Evolutionary conservation across 2,888 invertebrate genomes (phyloP).

Genomic region (Aphelenchoides bicaudatus): DNA sequence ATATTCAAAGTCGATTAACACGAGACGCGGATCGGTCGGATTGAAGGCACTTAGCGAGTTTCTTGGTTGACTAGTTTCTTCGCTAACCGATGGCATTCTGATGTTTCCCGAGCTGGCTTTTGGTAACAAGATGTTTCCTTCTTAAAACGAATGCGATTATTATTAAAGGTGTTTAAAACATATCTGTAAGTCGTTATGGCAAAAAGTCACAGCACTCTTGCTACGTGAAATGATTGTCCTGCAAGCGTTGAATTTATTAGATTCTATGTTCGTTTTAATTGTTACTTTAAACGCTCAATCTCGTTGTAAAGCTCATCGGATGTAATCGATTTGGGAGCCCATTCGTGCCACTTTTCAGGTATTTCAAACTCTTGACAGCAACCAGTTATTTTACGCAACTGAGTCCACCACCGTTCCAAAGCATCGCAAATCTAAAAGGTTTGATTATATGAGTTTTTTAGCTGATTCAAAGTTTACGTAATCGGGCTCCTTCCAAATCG

Average conservation of each 20-base stretch:
- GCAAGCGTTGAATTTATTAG: slow-evolving; percentile 12
- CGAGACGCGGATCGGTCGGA: slow-evolving; percentile 62
- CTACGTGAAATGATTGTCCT: slow-evolving; percentile 46
- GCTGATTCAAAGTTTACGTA: no score
- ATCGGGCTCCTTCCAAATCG: slow-evolving; percentile 87
- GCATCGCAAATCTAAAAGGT: slow-evolving; percentile 15
- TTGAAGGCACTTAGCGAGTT: slow-evolving; percentile 57
- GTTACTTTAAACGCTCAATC: slow-evolving; percentile 32
- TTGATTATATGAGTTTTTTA: no score
- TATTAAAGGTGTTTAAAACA: slow-evolving; percentile 1
- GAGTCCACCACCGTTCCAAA: slow-evolving; percentile 57
- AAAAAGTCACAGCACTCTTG: slow-evolving; percentile 72
- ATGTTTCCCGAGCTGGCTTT: slow-evolving; percentile 60
- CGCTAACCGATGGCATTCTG: slow-evolving; percentile 48
- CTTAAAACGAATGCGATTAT: slow-evolving; percentile 28
- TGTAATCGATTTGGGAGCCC: slow-evolving; percentile 39
- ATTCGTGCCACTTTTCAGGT: slow-evolving; percentile 38
- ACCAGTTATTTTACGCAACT: slow-evolving; percentile 42
- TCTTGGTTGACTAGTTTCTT: slow-evolving; percentile 27
- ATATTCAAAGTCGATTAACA: slow-evolving; percentile 42
- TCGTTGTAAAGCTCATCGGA: slow-evolving; percentile 38
- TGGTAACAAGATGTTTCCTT: slow-evolving; percentile 61
- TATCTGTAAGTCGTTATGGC: slow-evolving; percentile 63
- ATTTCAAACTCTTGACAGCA: slow-evolving; percentile 43
- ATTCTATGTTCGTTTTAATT: slow-evolving; percentile 3